Percentiles rank a stretch among this genome's conserved stretches.
phyloP scores from a whole-genome alignment of 2,888 invertebrate genomes.

The Drosophila siamana region DNA sequence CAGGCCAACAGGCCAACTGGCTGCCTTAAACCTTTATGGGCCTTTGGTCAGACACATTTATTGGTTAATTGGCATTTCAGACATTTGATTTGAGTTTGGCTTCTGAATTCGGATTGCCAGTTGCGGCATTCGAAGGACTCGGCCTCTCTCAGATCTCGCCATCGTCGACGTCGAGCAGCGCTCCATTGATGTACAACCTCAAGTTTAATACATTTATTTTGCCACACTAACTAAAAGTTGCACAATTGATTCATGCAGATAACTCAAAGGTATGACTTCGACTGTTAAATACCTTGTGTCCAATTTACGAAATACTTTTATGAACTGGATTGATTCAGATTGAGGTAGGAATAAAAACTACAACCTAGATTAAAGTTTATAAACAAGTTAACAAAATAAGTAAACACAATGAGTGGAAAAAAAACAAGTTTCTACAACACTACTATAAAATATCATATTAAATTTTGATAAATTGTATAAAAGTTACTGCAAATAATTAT shows the following conservation, averaged over 20 bases:
- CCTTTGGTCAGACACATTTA: slow-evolving; percentile 40
- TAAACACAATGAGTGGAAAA: no score
- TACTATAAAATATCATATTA: no score
- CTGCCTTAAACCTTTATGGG: slow-evolving; percentile 7
- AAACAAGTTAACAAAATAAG: no score
- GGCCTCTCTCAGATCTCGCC: not conserved
- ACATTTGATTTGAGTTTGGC: slow-evolving; percentile 46
- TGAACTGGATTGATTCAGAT: no score
- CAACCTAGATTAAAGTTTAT: no score
- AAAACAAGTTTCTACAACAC: no score
- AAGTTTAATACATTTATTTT: not conserved
- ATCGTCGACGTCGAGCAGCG: not conserved
- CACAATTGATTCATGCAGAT: not conserved
- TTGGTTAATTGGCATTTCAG: slow-evolving; percentile 71
- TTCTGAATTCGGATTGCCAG: slow-evolving; percentile 14
- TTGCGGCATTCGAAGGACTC: slow-evolving; percentile 3
- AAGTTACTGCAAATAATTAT: no score
- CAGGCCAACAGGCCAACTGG: not conserved
- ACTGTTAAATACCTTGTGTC: no score
- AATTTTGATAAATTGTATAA: no score
- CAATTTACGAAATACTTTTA: no score
- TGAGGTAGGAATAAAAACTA: no score
- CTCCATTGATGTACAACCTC: not conserved
- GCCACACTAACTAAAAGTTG: not conserved
- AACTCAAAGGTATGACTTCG: not conserved